Evolutionary conservation across 2,888 invertebrate species (phyloP).

Genomic region (Agrotis puta): DNA sequence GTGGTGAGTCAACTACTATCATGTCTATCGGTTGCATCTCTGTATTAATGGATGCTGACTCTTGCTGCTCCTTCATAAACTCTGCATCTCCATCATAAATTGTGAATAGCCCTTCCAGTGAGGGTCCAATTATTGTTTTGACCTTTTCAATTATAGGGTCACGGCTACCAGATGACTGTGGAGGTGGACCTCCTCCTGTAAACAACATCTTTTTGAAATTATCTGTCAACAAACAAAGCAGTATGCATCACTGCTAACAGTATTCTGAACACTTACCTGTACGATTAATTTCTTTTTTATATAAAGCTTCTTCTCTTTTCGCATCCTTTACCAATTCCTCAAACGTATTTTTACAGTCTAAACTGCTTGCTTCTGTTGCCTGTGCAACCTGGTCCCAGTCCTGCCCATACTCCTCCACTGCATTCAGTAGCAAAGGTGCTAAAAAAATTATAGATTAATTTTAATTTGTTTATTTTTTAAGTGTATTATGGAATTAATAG

Average conservation of each 20-base stretch:
- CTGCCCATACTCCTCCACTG: not conserved
- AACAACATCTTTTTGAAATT: not conserved
- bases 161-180: not conserved
- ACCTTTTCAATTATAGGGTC: not conserved
- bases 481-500: too few species aligned
- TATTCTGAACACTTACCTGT: not conserved
- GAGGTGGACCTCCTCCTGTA: not conserved
- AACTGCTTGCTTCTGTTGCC: not conserved
- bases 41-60: too few species aligned
- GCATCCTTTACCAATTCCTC: not conserved
- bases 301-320: not conserved
- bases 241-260: too few species aligned
- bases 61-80: not conserved
- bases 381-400: not conserved
- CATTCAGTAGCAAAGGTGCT: not conserved
- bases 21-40: too few species aligned
- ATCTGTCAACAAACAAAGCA: not conserved
- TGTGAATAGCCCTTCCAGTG: not conserved
- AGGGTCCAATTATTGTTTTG: not conserved
- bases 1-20: too few species aligned
- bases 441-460: too few species aligned
- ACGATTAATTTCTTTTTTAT: not conserved
- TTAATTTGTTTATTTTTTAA: too few species aligned
- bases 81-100: not conserved
- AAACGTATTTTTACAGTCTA: not conserved